A percentile compares a stretch with the other conserved stretches of the same genome.
Evolutionary conservation across 2,888 invertebrate genomes (phyloP).

Genomic region (Melinaea menophilus): DNA sequence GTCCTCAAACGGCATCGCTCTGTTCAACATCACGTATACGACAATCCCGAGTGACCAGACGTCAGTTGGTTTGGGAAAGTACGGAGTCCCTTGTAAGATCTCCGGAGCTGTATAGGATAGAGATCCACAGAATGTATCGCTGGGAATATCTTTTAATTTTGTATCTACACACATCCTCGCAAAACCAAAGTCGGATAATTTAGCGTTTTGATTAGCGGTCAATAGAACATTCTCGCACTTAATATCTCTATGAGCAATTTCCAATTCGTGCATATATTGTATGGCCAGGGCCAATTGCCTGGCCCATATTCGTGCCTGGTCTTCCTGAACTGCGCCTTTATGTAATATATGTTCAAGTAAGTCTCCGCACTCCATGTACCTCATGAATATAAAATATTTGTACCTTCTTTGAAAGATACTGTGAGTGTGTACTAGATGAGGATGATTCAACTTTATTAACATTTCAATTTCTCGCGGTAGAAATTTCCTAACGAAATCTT

Average conservation of each 20-base stretch:
- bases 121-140: conserved; percentile 91
- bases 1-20: conserved; percentile 91
- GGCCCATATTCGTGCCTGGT: conserved; percentile 84
- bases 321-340: conserved; percentile 82
- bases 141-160: conserved; percentile 71
- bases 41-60: conserved; percentile 90
- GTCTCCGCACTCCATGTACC: conserved; percentile 85
- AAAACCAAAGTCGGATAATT: conserved; percentile 91
- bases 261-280: conserved; percentile 85
- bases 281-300: conserved; percentile 82
- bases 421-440: conserved; percentile 87
- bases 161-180: conserved; percentile 74
- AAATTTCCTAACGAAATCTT: conserved; percentile 88
- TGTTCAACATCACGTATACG: conserved; percentile 88
- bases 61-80: conserved; percentile 85
- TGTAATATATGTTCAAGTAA: conserved; percentile 83
- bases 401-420: conserved; percentile 84
- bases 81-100: conserved; percentile 86
- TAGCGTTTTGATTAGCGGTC: conserved; percentile 85
- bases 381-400: conserved; percentile 88
- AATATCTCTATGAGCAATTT: conserved; percentile 87
- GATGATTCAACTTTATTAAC: conserved; percentile 85
- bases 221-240: conserved; percentile 91
- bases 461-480: conserved; percentile 90
- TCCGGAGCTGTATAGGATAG: conserved; percentile 93